Conservation (phyloP, 2,113 vertebrate species). For the Murina feae region DNA sequence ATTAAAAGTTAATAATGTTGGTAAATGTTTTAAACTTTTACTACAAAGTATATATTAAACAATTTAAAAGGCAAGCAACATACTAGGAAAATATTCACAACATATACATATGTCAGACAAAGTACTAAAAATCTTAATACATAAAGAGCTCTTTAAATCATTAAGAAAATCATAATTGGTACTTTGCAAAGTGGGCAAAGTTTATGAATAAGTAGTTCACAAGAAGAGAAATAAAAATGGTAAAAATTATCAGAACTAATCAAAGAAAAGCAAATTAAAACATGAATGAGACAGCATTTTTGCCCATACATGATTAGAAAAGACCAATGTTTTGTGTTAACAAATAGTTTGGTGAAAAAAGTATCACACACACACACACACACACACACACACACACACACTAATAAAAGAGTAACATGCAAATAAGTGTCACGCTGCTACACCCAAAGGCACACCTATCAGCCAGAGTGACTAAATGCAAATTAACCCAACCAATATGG, state of each 20-base stretch:
- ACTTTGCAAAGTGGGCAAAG: background rate
- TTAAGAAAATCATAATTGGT: background rate
- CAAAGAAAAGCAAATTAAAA: conserved; percentile 2
- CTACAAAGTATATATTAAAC: background rate
- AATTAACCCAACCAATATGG: too few species aligned
- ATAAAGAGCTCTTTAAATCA: background rate
- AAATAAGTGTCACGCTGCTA: too few species aligned
- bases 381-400: too few species aligned
- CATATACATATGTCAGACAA: background rate
- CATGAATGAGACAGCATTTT: background rate
- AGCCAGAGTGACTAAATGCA: too few species aligned
- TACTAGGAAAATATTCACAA: background rate
- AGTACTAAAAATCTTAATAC: background rate
- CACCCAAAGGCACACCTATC: too few species aligned
- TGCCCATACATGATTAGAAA: background rate
- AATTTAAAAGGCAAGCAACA: background rate
- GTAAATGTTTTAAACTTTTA: conserved; percentile 1
- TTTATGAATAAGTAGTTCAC: background rate
- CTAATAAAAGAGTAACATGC: too few species aligned
- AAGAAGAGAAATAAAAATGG: background rate
- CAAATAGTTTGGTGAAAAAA: background rate
- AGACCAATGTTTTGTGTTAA: background rate
- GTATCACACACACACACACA: too few species aligned
- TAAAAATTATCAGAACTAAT: background rate
- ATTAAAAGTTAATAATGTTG: background rate